These are phyloP conservation scores for Theodoxus fluviatilis DNA, from an alignment of 2,888 invertebrate genomes.

Conservation along the genomic window DNA sequence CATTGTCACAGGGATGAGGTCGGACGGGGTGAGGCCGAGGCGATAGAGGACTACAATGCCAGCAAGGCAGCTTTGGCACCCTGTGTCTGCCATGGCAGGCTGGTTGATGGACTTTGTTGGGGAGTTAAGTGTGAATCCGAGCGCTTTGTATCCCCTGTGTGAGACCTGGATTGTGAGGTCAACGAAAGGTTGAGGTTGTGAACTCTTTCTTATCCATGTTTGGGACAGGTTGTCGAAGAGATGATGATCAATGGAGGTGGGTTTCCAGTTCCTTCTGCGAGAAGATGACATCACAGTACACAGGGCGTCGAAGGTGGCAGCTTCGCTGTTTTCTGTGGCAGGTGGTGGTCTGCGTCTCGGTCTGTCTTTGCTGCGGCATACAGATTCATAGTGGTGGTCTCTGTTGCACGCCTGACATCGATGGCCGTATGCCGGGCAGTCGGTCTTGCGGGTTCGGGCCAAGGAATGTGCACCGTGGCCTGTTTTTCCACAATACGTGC, in stretches of 20 bases:
- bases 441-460: too few species aligned
- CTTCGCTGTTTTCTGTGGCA: not conserved
- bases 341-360: not conserved
- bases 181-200: constrained; percentile 37
- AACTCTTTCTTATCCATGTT: constrained; percentile 30
- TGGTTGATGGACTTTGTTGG: constrained; percentile 22
- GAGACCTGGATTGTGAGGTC: constrained; percentile 23
- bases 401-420: constrained; percentile 34
- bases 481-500: too few species aligned
- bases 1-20: constrained; percentile 47
- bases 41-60: constrained; percentile 36
- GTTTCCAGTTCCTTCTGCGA: not conserved
- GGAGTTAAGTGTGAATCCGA: constrained; percentile 30
- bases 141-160: constrained; percentile 30
- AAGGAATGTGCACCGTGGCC: too few species aligned
- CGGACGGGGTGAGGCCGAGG: constrained; percentile 35
- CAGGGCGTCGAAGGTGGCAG: constrained; percentile 20
- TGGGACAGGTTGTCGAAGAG: constrained; percentile 34
- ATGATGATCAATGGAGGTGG: constrained; percentile 38
- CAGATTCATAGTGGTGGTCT: constrained; percentile 32
- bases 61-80: constrained; percentile 42
- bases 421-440: constrained; percentile 38
- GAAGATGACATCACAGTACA: not conserved
- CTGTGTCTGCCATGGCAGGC: constrained; percentile 39
- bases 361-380: constrained; percentile 35